Conservation (phyloP, 1,140 invertebrate genomes). For the Papilio helenus region DNA sequence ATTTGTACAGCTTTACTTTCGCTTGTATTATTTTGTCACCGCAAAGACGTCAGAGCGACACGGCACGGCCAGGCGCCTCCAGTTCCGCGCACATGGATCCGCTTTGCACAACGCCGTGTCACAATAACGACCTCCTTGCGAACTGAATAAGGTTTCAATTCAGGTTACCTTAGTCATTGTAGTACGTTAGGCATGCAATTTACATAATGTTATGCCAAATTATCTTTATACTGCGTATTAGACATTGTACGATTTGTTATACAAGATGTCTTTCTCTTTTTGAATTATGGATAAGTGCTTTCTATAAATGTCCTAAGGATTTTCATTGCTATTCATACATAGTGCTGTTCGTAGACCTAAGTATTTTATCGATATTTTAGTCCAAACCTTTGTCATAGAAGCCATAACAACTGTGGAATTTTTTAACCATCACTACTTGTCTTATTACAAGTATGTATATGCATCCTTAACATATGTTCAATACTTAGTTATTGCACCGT, state of each 20-base stretch:
- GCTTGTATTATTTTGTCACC: constrained; percentile 47
- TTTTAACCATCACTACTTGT: too few relatives aligned
- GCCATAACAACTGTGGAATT: too few relatives aligned
- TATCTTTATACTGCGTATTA: constrained; percentile 47
- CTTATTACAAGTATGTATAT: too few relatives aligned
- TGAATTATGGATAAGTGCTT: neutral
- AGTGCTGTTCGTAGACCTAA: too few relatives aligned
- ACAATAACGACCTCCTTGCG: constrained; percentile 63
- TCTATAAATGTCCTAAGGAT: neutral
- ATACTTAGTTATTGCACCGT: too few relatives aligned
- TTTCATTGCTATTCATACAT: too few relatives aligned
- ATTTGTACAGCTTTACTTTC: constrained; percentile 45
- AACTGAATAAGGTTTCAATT: constrained; percentile 61
- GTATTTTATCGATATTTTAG: too few relatives aligned
- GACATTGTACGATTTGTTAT: neutral
- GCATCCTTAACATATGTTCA: too few relatives aligned
- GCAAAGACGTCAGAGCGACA: constrained; percentile 19
- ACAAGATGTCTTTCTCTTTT: neutral
- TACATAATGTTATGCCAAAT: constrained; percentile 35
- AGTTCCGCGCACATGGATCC: constrained; percentile 55
- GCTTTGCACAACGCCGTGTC: constrained; percentile 72
- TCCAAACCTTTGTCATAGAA: too few relatives aligned
- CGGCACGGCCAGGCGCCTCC: constrained; percentile 15
- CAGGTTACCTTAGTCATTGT: constrained; percentile 64
- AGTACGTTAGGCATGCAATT: constrained; percentile 43